A percentile compares a stretch with the other conserved stretches of the same genome.
phyloP scores from a whole-genome alignment of 2,797 vertebrate genomes.

The Acipenser oxyrinchus region DNA sequence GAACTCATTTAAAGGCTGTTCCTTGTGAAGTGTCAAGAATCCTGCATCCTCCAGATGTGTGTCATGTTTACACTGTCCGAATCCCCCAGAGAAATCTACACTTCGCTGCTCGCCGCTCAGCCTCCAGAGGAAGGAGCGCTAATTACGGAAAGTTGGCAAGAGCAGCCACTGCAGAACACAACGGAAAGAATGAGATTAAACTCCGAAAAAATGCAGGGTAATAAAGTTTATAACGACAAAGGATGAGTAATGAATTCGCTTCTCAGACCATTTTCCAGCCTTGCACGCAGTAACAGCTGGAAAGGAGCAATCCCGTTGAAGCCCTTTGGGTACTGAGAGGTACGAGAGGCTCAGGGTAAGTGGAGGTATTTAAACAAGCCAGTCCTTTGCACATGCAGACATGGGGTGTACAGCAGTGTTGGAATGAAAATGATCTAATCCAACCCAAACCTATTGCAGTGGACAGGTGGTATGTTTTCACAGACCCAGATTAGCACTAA shows the following conservation, averaged over 20 bases:
- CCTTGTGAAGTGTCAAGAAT: conserved; percentile 39
- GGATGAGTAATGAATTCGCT: neutral
- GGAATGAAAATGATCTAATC: too few species aligned
- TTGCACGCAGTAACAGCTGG: neutral
- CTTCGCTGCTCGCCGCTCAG: conserved; percentile 19
- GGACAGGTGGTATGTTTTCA: too few species aligned
- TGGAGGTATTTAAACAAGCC: too few species aligned
- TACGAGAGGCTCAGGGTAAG: neutral
- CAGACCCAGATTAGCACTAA: too few species aligned
- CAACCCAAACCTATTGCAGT: too few species aligned
- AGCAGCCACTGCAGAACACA: conserved; percentile 11
- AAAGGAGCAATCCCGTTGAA: neutral
- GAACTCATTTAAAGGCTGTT: conserved; percentile 27
- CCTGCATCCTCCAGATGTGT: conserved; percentile 40
- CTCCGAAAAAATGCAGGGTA: neutral
- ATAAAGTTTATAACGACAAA: neutral
- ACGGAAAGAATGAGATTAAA: conserved; percentile 1
- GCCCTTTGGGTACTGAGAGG: neutral
- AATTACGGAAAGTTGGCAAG: conserved; percentile 59
- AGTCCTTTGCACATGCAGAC: too few species aligned
- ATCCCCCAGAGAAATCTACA: conserved; percentile 32
- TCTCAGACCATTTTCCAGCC: neutral
- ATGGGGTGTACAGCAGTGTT: too few species aligned
- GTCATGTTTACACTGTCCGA: conserved; percentile 37
- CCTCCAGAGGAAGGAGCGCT: neutral